Percentiles rank a stretch among this genome's conserved stretches.
These are phyloP conservation scores for Vollenhovia emeryi DNA, from an alignment of 1,140 invertebrate species.

Conservation along the genomic window DNA sequence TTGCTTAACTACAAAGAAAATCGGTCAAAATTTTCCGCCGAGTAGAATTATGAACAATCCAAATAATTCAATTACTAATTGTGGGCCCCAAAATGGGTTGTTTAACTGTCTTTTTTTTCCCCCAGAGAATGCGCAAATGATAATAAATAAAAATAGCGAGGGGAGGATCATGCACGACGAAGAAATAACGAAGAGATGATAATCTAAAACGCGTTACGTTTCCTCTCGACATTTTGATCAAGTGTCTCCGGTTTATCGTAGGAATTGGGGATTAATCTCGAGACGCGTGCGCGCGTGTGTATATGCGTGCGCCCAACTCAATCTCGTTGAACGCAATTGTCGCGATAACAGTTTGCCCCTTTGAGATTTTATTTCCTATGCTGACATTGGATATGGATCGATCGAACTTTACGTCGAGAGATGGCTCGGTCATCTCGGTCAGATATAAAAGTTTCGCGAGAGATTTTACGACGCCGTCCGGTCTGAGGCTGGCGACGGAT, in stretches of 20 bases:
- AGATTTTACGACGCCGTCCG: constrained; percentile 67
- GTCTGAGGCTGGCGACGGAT: constrained; percentile 72
- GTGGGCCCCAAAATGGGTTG: no score
- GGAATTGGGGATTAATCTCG: neutral
- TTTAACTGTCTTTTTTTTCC: no score
- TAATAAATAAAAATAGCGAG: neutral
- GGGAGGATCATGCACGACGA: neutral
- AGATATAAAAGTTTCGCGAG: constrained; percentile 49
- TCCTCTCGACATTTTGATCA: neutral
- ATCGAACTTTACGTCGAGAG: neutral
- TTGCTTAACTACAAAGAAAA: no score
- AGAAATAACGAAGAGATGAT: neutral
- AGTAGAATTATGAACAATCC: no score
- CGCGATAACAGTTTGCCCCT: neutral
- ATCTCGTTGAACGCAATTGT: neutral
- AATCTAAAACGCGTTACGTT: neutral
- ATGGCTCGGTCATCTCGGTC: constrained; percentile 17
- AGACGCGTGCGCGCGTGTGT: neutral
- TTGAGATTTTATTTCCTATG: neutral
- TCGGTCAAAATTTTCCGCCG: no score
- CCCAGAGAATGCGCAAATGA: no score
- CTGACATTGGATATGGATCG: constrained; percentile 1
- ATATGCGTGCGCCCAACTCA: neutral
- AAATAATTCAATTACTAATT: no score
- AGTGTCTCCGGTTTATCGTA: neutral